Percentiles rank a stretch among this genome's conserved stretches.
Evolutionary conservation across 1,140 invertebrate species (phyloP).

Genomic region (Agraylea sexmaculata): DNA sequence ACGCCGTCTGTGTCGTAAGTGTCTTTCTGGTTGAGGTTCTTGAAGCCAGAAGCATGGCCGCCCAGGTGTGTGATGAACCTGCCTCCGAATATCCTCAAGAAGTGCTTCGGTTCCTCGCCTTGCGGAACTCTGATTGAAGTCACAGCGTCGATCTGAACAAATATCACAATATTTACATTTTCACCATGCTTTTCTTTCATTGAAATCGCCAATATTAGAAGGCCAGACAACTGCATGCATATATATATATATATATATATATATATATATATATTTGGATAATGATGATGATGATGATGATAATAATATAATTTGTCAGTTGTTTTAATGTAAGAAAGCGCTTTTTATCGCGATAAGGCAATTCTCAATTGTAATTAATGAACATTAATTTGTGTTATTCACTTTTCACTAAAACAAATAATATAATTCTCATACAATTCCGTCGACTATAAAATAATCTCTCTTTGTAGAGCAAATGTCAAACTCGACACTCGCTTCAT

Average conservation of each 20-base stretch:
- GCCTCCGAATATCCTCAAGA: conserved; percentile 68
- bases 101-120: conserved; percentile 61
- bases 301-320: too few species aligned
- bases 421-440: too few species aligned
- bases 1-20: conserved; percentile 48
- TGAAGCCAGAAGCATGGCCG: conserved; percentile 47
- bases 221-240: neutral
- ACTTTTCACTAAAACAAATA: too few species aligned
- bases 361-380: too few species aligned
- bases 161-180: neutral
- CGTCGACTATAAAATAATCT: too few species aligned
- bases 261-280: conserved; percentile 8
- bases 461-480: too few species aligned
- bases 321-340: too few species aligned
- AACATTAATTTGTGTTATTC: too few species aligned
- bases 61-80: conserved; percentile 44
- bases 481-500: too few species aligned
- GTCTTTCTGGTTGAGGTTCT: conserved; percentile 44
- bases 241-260: neutral
- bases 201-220: conserved; percentile 3
- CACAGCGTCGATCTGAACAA: conserved; percentile 31
- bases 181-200: too few species aligned
- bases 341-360: too few species aligned
- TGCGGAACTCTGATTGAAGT: conserved; percentile 59
- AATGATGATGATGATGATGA: too few species aligned